These are phyloP conservation scores for Etheostoma cragini DNA, from an alignment of 2,113 vertebrate genomes.

Conservation along the genomic window DNA sequence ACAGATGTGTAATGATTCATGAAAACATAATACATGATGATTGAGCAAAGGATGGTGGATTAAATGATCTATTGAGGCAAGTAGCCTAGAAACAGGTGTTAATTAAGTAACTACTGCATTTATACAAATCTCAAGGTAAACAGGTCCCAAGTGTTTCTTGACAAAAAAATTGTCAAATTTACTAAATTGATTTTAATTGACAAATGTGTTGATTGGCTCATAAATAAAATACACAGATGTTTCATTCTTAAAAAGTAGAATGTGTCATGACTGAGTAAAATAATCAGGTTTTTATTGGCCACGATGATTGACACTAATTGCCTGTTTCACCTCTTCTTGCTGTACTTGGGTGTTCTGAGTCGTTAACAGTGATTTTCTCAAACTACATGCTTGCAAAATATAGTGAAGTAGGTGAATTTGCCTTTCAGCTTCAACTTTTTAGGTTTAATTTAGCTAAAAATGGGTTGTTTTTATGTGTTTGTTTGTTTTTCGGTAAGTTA, in stretches of 20 bases:
- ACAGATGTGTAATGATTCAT: constrained; percentile 35
- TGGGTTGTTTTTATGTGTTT: neutral
- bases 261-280: constrained; percentile 9
- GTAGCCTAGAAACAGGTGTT: neutral
- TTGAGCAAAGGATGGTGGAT: neutral
- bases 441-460: neutral
- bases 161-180: neutral
- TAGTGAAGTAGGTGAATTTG: neutral
- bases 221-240: neutral
- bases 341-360: neutral
- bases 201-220: neutral
- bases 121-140: neutral
- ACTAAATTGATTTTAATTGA: constrained; percentile 2
- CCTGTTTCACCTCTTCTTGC: constrained; percentile 3
- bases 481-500: neutral
- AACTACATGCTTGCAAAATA: constrained; percentile 3
- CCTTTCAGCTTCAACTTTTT: neutral
- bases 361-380: neutral
- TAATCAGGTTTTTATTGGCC: neutral
- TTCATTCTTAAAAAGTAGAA: constrained; percentile 23
- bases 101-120: neutral
- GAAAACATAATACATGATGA: constrained; percentile 12
- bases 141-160: neutral
- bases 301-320: constrained; percentile 30
- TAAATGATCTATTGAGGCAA: neutral